phyloP scores from a whole-genome alignment of 2,888 invertebrate species.

The Drosophila mimetica region DNA sequence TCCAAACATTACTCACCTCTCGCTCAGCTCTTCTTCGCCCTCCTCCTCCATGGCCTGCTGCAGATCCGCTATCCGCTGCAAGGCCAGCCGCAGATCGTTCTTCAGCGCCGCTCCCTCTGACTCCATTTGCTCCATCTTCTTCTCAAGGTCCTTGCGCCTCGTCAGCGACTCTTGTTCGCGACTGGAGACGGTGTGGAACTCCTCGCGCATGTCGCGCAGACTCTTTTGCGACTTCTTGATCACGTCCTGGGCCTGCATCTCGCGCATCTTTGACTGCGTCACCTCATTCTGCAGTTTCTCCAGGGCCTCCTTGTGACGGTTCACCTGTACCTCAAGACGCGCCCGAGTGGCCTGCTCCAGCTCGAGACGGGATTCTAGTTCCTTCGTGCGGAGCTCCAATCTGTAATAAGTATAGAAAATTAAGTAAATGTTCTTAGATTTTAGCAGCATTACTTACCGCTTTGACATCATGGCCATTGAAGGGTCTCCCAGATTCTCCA shows the following conservation, averaged over 20 bases:
- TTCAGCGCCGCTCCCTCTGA: constrained; percentile 89
- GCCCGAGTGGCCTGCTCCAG: constrained; percentile 94
- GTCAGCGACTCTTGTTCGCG: constrained; percentile 91
- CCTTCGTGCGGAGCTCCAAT: constrained; percentile 93
- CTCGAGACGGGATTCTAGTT: constrained; percentile 95
- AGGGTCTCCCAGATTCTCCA: constrained; percentile 91
- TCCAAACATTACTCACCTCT: constrained; percentile 71
- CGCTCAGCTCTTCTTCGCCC: constrained; percentile 86
- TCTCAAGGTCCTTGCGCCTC: constrained; percentile 91
- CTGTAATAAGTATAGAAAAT: constrained; percentile 71
- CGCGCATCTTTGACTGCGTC: constrained; percentile 88
- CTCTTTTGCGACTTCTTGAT: constrained; percentile 90
- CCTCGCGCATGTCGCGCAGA: constrained; percentile 91
- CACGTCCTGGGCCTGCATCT: constrained; percentile 91
- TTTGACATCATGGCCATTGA: constrained; percentile 90
- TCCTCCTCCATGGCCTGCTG: constrained; percentile 97
- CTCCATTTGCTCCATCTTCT: constrained; percentile 89
- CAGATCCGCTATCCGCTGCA: constrained; percentile 94
- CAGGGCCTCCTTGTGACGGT: constrained; percentile 89
- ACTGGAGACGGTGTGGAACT: constrained; percentile 88
- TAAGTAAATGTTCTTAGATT: too few relatives aligned
- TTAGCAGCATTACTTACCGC: constrained; percentile 84
- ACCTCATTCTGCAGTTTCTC: constrained; percentile 91
- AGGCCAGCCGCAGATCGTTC: constrained; percentile 93
- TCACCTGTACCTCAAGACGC: constrained; percentile 92